These are phyloP conservation scores for Scytalopus superciliaris DNA, from an alignment of 2,113 vertebrate genomes.

Conservation along the genomic window DNA sequence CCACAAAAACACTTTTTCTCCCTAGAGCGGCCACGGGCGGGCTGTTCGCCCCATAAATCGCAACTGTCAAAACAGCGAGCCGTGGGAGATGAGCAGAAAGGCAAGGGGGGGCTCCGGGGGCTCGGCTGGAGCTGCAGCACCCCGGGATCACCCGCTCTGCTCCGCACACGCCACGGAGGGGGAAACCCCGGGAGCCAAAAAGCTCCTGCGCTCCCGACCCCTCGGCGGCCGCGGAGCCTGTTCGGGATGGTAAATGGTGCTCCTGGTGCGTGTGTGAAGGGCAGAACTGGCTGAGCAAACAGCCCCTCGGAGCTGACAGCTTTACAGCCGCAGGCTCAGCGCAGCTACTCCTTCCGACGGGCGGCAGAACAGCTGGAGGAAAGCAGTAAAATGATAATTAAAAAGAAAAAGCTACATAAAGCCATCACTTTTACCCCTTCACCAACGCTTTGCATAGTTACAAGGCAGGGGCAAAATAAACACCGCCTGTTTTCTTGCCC, in stretches of 20 bases:
- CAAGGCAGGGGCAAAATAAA: background rate
- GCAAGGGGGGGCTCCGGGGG: background rate
- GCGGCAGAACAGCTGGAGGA: background rate
- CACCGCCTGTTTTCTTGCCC: background rate
- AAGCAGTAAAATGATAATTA: background rate
- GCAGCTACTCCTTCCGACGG: background rate
- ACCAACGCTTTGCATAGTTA: background rate
- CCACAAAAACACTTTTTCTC: background rate
- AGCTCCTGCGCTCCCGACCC: background rate
- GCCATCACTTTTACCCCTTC: background rate
- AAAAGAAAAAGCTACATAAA: background rate
- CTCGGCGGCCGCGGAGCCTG: background rate
- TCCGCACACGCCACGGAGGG: background rate
- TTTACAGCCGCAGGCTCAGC: conserved; percentile 9
- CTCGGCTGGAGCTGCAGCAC: background rate
- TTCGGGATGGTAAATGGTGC: background rate
- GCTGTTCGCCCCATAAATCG: background rate
- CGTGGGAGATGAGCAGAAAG: background rate
- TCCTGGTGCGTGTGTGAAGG: conserved; percentile 42
- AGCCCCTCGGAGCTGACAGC: conserved; percentile 41
- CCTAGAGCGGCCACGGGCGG: background rate
- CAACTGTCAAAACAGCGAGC: conserved; percentile 4
- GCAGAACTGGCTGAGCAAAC: background rate
- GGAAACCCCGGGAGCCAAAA: accelerated
- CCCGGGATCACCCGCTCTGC: background rate